phyloP scores from a whole-genome alignment of 2,113 vertebrate genomes.

The Jaculus jaculus region DNA sequence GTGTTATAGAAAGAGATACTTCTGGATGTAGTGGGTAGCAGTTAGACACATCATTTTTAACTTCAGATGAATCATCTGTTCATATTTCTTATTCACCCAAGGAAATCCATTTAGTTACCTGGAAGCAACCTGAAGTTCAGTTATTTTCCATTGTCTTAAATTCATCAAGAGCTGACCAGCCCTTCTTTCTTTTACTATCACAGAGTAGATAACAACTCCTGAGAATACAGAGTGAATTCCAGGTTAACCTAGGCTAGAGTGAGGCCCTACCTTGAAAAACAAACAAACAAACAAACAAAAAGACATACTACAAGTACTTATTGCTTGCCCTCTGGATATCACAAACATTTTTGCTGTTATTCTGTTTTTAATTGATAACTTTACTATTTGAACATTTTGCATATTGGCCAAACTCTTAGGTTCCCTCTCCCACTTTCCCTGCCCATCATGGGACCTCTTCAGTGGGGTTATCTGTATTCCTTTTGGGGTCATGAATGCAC shows the following conservation, averaged over 20 bases:
- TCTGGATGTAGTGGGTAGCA: too few species aligned
- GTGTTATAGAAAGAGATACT: background rate
- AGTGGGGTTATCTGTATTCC: too few species aligned
- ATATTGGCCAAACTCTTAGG: too few species aligned
- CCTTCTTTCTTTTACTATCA: background rate
- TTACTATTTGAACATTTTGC: too few species aligned
- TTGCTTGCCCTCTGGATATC: background rate
- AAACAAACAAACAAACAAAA: background rate
- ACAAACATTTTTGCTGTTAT: background rate
- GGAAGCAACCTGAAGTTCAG: background rate
- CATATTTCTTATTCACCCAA: background rate
- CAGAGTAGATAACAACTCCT: background rate
- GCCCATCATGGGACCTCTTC: too few species aligned
- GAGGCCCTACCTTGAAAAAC: too few species aligned
- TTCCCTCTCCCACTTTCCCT: too few species aligned
- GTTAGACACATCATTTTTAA: background rate
- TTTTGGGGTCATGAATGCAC: too few species aligned
- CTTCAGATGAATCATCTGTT: background rate
- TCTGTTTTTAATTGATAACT: too few species aligned
- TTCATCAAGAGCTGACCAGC: background rate
- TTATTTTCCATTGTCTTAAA: background rate
- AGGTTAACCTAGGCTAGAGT: too few species aligned
- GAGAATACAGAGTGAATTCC: background rate
- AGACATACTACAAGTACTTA: background rate
- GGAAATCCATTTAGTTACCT: background rate